Evolutionary conservation across 2,888 invertebrate genomes (phyloP).

Genomic region (Abrostola triplasia): DNA sequence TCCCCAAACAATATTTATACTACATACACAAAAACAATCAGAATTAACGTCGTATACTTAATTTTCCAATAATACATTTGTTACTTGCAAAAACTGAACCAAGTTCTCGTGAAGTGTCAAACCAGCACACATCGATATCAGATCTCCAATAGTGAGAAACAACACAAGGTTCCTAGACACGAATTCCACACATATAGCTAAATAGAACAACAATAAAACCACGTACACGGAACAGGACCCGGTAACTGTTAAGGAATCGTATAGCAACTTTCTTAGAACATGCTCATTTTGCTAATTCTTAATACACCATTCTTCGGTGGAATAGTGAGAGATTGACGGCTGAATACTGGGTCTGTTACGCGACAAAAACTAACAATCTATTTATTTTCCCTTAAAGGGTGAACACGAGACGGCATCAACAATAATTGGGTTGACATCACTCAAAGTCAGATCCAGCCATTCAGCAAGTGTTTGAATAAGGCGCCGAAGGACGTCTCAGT

Average conservation of each 20-base stretch:
- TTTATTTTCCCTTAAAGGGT: conserved; percentile 45
- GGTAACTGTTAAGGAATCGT: conserved; percentile 40
- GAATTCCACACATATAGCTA: conserved; percentile 12
- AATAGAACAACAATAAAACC: conserved; percentile 37
- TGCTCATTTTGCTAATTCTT: conserved; percentile 40
- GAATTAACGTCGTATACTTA: too few species aligned
- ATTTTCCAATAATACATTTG: too few species aligned
- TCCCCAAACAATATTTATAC: too few species aligned
- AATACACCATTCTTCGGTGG: conserved; percentile 25
- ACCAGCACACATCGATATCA: neutral
- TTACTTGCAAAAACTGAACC: too few species aligned
- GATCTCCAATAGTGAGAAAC: conserved; percentile 4
- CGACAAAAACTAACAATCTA: conserved; percentile 39
- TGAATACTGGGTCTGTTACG: conserved; percentile 34
- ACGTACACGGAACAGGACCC: conserved; percentile 44
- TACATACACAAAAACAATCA: too few species aligned
- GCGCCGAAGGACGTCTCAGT: conserved; percentile 1
- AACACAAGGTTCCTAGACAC: conserved; percentile 10
- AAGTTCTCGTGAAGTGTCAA: neutral
- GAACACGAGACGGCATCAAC: conserved; percentile 9
- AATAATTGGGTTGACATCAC: conserved; percentile 37
- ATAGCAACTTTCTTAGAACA: conserved; percentile 48
- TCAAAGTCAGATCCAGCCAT: conserved; percentile 10
- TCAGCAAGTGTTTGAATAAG: conserved; percentile 1
- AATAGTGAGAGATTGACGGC: conserved; percentile 37